phyloP scores from a whole-genome alignment of 1,140 invertebrate genomes.

The Drosophila burlai region DNA sequence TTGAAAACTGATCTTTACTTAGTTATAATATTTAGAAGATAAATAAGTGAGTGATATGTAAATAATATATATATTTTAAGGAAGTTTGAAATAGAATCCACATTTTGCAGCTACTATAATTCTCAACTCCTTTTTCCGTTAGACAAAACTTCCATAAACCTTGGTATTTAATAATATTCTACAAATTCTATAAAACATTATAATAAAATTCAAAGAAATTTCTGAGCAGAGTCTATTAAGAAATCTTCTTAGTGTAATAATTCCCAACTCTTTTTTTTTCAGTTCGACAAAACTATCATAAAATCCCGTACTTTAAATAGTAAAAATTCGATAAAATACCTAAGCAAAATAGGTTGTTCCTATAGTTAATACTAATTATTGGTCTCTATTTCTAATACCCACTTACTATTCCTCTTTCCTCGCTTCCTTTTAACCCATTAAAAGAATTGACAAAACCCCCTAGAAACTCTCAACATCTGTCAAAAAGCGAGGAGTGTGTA shows the following conservation, averaged over 20 bases:
- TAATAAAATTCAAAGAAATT: too few species aligned
- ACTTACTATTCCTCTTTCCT: neutral
- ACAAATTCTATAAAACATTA: too few species aligned
- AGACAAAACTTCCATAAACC: neutral
- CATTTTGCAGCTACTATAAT: neutral
- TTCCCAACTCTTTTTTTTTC: neutral
- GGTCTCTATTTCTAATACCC: neutral
- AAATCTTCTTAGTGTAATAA: too few species aligned
- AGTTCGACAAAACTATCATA: neutral
- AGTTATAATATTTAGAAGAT: neutral
- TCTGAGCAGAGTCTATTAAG: too few species aligned
- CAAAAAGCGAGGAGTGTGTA: constrained; percentile 12
- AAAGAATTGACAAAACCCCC: neutral
- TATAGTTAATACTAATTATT: neutral
- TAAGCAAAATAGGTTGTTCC: too few species aligned
- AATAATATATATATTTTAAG: neutral
- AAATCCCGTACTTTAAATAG: neutral
- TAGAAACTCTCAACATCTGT: constrained; percentile 39
- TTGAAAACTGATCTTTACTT: too few species aligned
- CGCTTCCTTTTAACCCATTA: neutral
- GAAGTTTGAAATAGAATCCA: neutral
- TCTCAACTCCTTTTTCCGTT: neutral
- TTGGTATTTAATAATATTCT: too few species aligned
- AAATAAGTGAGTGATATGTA: neutral
- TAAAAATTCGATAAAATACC: neutral